Conservation (phyloP, 2,888 invertebrate genomes). For the Nephrotoma flavescens region DNA sequence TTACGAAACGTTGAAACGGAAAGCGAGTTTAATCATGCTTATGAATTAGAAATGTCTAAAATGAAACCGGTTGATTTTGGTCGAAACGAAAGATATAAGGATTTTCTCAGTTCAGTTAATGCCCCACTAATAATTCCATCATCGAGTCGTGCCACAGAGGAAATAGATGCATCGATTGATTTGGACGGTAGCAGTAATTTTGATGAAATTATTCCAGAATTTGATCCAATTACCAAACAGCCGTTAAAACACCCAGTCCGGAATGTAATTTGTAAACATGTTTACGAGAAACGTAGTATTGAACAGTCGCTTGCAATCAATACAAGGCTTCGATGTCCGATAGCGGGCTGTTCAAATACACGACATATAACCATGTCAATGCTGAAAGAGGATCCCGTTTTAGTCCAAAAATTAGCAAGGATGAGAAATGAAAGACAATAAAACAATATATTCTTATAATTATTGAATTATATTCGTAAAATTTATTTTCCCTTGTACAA, state of each 20-base stretch:
- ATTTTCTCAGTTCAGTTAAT: not conserved
- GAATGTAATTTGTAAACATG: conserved; percentile 35
- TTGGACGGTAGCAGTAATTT: not conserved
- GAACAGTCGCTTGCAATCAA: conserved; percentile 29
- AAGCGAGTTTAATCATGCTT: not conserved
- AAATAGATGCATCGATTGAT: not conserved
- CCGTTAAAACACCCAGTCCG: conserved; percentile 36
- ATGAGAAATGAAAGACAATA: not conserved
- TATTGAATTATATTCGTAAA: not conserved
- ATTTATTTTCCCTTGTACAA: not conserved
- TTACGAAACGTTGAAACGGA: not conserved
- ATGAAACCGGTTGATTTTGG: not conserved
- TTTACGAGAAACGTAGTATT: conserved; percentile 36
- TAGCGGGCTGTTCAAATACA: conserved; percentile 36
- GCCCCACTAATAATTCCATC: not conserved
- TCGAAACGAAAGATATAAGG: not conserved
- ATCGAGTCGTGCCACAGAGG: not conserved
- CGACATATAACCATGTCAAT: conserved; percentile 24
- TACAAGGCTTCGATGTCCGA: conserved; percentile 22
- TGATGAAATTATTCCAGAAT: conserved; percentile 20
- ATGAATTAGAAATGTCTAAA: not conserved
- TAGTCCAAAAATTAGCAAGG: conserved; percentile 18
- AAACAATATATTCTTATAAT: not conserved
- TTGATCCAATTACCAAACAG: conserved; percentile 38
- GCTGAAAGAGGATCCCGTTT: conserved; percentile 31